These are phyloP conservation scores for Prorops nasuta DNA, from an alignment of 1,140 invertebrate genomes.

Conservation along the genomic window DNA sequence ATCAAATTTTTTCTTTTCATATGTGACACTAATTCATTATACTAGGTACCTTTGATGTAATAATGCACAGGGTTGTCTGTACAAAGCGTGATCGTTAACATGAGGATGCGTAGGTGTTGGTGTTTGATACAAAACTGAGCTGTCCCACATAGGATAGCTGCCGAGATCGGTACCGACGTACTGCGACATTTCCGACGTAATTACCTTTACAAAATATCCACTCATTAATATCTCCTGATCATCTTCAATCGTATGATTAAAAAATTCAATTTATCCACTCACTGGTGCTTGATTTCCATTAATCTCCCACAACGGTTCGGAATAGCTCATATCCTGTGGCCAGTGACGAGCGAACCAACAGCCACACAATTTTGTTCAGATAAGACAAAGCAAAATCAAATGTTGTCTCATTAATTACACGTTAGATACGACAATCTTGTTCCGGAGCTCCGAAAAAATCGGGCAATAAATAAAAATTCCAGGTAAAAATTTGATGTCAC, in stretches of 20 bases:
- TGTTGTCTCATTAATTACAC: too few species aligned
- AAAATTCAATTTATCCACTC: constrained; percentile 22
- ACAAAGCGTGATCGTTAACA: constrained; percentile 50
- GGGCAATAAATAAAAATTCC: too few species aligned
- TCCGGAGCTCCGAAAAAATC: too few species aligned
- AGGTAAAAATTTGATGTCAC: too few species aligned
- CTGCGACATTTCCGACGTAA: constrained; percentile 50
- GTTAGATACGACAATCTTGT: too few species aligned
- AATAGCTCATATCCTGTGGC: constrained; percentile 52
- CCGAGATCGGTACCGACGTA: constrained; percentile 50
- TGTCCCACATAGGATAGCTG: constrained; percentile 52
- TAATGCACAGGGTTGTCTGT: constrained; percentile 51
- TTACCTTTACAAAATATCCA: too few species aligned
- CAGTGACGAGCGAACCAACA: constrained; percentile 13
- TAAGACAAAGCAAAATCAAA: too few species aligned
- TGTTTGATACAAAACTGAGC: constrained; percentile 50
- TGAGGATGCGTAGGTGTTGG: constrained; percentile 48
- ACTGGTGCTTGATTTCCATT: constrained; percentile 54
- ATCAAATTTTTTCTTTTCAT: neutral
- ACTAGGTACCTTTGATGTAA: constrained; percentile 51
- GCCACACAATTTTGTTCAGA: too few species aligned
- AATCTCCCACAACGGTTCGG: constrained; percentile 53
- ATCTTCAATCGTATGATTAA: neutral
- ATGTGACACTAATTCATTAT: neutral
- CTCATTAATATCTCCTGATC: constrained; percentile 1